A percentile compares a stretch with the other conserved stretches of the same genome.
Conservation (phyloP, 2,797 vertebrate genomes). For the Melanogrammus aeglefinus region DNA sequence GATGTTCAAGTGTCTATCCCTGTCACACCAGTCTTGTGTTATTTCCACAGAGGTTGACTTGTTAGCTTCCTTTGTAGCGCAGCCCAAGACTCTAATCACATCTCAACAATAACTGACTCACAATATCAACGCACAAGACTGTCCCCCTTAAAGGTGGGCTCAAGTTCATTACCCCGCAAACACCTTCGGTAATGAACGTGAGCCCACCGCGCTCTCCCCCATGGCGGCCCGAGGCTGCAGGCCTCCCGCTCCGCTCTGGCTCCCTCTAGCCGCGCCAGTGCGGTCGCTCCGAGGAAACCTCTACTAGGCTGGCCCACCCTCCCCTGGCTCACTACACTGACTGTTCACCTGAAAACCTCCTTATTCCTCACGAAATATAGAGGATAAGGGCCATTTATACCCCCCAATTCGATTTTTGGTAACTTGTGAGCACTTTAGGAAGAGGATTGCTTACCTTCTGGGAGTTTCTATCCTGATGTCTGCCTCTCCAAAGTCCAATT, state of each 20-base stretch:
- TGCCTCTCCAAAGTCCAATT: conserved; percentile 60
- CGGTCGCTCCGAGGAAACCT: conserved; percentile 69
- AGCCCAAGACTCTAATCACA: conserved; percentile 27
- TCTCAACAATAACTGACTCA: conserved; percentile 35
- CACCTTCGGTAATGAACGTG: conserved; percentile 33
- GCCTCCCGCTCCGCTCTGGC: conserved; percentile 63
- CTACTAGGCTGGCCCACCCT: conserved; percentile 61
- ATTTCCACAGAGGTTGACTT: conserved; percentile 41
- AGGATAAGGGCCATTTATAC: conserved; percentile 27
- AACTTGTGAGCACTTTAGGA: conserved; percentile 33
- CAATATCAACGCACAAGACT: conserved; percentile 28
- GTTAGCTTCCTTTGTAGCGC: conserved; percentile 39
- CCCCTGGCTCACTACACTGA: conserved; percentile 35
- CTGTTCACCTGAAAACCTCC: conserved; percentile 50
- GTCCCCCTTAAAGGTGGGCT: conserved; percentile 29
- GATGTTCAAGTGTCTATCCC: background rate
- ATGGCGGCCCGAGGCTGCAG: conserved; percentile 36
- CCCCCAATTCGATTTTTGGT: conserved; percentile 27
- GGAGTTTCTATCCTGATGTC: conserved; percentile 30
- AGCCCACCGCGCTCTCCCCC: conserved; percentile 15
- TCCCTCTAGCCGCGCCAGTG: conserved; percentile 76
- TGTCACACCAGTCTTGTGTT: conserved; percentile 27
- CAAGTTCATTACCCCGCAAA: no score
- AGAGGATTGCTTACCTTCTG: conserved; percentile 72
- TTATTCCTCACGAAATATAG: conserved; percentile 35